phyloP scores from a whole-genome alignment of 2,888 invertebrate genomes.

The Suillia variegata region DNA sequence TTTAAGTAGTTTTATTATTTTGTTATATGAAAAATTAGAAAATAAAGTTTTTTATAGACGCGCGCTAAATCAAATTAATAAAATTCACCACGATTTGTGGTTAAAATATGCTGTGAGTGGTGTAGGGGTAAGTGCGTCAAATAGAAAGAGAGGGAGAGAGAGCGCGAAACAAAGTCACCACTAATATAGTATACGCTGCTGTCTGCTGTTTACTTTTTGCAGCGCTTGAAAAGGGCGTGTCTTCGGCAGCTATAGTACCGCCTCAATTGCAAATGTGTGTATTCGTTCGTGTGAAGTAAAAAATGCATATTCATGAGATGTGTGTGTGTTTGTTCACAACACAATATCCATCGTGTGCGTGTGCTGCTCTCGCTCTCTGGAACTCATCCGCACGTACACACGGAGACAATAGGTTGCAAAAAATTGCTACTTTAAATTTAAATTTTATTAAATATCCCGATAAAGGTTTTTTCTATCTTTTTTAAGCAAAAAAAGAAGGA shows the following conservation, averaged over 20 bases:
- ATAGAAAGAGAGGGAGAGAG: not conserved
- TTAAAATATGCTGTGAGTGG: no score
- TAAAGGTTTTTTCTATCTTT: slow-evolving; percentile 28
- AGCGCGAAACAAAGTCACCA: not conserved
- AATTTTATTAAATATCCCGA: slow-evolving; percentile 20
- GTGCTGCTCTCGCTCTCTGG: not conserved
- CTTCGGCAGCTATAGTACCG: not conserved
- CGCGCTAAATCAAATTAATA: no score
- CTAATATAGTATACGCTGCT: no score
- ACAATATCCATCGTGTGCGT: not conserved
- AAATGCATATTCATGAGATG: not conserved
- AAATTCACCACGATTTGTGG: not conserved
- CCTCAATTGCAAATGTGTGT: not conserved
- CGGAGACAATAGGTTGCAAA: not conserved
- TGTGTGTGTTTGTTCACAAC: not conserved
- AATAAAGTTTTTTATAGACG: no score
- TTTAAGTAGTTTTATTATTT: no score
- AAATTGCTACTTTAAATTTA: no score
- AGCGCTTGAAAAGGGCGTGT: slow-evolving; percentile 2
- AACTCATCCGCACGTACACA: not conserved
- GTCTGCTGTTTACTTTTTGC: no score
- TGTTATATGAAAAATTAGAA: no score
- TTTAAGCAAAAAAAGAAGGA: slow-evolving; percentile 19
- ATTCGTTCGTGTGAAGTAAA: not conserved
- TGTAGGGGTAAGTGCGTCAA: not conserved